These are phyloP conservation scores for Melanogrammus aeglefinus DNA, from an alignment of 2,797 vertebrate genomes.

Conservation along the genomic window DNA sequence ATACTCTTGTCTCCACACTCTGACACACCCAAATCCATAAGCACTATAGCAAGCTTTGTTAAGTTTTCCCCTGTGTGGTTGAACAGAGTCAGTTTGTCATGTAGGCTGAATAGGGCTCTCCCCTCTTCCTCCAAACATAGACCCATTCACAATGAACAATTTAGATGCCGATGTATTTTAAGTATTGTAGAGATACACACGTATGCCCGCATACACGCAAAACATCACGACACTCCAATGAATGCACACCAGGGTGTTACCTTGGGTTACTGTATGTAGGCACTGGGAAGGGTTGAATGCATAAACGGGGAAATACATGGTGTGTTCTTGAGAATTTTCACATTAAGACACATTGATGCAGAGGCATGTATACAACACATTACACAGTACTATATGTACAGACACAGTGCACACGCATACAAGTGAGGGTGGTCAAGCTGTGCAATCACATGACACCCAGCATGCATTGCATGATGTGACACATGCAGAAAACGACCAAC, in stretches of 20 bases:
- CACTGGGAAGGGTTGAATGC: not conserved
- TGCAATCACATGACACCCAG: not conserved
- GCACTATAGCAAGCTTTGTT: not conserved
- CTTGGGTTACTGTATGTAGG: not conserved
- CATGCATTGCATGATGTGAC: not conserved
- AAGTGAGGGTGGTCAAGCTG: not conserved
- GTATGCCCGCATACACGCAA: not conserved
- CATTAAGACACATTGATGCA: too few relatives aligned
- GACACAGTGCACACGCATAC: not conserved
- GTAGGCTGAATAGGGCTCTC: not conserved
- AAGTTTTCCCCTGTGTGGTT: not conserved
- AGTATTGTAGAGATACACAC: not conserved
- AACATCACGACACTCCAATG: not conserved
- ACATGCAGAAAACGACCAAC: not conserved
- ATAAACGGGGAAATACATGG: not conserved
- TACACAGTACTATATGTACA: too few relatives aligned
- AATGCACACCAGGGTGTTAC: not conserved
- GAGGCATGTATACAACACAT: too few relatives aligned
- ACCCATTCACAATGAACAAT: slow-evolving; percentile 21
- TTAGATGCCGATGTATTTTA: not conserved
- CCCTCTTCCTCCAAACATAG: not conserved
- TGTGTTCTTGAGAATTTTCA: too few relatives aligned
- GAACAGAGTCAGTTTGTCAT: slow-evolving; percentile 2
- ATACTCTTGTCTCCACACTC: not conserved
- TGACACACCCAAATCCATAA: not conserved